Evolutionary conservation across 64 coral and sea anemone species (phyloP), one percentile per base, ranked within the genome.

Genomic region (Orbicella faveolata): DNA sequence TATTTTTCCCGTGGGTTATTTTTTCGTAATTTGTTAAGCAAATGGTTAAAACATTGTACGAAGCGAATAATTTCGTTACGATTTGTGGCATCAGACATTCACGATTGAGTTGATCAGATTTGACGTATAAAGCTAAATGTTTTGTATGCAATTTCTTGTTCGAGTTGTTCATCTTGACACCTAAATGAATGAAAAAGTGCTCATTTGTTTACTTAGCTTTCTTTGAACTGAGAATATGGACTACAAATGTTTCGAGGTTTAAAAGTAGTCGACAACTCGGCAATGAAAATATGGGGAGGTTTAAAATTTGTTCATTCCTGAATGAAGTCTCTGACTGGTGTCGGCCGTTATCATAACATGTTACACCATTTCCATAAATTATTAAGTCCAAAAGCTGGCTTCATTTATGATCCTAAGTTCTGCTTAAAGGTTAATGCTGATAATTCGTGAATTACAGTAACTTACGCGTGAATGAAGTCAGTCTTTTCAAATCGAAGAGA

Each of bases 151-250:
- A 10, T 52, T 52, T 85, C 64, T 85, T 72, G 64, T 70, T 39
- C 65, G 64, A 21, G 20, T 52, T 85, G 64, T 85, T 66, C 63
- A 85, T 21, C 23, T 39, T 85, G 82, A 85, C 82, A 85, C 64
- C 64, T 39, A 66, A 79, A 21, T 85, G 63, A 85, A 85, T 73
- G 34, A 73, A 80, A 52, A 73, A 85, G 37, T 68, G 39, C 65
- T 16, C 36, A 23, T 73, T 73, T 73, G 64, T 85, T 85, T 85
- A 73, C 82, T 17, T 52, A 72, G 39, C 15, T 21, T 26, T 52
- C 65, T 73, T 26, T 17, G 82, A 52, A 72, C 21, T 26, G 20
- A 85, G 54, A n/a, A 20, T 15, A 72, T 53, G 20, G 72, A 33
- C 72, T 20, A 34, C 26, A 15, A 21, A 67, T 19, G 30, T 20